phyloP scores from a whole-genome alignment of 2,797 vertebrate genomes.

The Tarsius wallacei region DNA sequence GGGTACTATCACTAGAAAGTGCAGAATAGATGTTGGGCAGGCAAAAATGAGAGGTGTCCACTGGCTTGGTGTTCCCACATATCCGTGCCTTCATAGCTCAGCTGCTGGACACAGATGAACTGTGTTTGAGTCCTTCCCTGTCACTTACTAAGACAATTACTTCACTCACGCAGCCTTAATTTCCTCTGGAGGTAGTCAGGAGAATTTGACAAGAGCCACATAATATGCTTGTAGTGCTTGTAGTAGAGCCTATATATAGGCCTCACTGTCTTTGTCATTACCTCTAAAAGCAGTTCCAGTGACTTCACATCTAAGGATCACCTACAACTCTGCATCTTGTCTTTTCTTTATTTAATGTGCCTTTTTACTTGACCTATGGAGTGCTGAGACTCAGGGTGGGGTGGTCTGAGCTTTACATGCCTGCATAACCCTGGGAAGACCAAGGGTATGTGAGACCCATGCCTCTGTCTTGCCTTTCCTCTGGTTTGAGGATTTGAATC shows the following conservation, averaged over 20 bases:
- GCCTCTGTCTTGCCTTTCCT: neutral
- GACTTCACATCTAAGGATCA: neutral
- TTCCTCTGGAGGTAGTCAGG: neutral
- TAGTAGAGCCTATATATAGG: neutral
- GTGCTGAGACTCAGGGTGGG: neutral
- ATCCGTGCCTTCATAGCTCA: neutral
- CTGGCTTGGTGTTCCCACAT: neutral
- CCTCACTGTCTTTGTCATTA: neutral
- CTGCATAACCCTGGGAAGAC: neutral
- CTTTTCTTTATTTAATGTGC: neutral
- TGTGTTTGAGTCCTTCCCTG: neutral
- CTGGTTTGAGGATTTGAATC: constrained; percentile 55
- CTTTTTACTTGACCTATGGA: neutral
- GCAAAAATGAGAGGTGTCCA: neutral
- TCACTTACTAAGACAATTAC: neutral
- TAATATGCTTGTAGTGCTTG: too few species aligned
- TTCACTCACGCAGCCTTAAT: neutral
- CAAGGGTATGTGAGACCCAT: neutral
- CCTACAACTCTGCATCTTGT: neutral
- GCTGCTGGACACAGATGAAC: neutral
- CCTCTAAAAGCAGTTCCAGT: neutral
- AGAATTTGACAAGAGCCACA: neutral
- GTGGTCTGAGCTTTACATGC: neutral
- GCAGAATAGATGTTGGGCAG: neutral
- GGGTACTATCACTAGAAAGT: neutral